phyloP scores from a whole-genome alignment of 2,797 vertebrate species.

The Corythornis leucogaster region DNA sequence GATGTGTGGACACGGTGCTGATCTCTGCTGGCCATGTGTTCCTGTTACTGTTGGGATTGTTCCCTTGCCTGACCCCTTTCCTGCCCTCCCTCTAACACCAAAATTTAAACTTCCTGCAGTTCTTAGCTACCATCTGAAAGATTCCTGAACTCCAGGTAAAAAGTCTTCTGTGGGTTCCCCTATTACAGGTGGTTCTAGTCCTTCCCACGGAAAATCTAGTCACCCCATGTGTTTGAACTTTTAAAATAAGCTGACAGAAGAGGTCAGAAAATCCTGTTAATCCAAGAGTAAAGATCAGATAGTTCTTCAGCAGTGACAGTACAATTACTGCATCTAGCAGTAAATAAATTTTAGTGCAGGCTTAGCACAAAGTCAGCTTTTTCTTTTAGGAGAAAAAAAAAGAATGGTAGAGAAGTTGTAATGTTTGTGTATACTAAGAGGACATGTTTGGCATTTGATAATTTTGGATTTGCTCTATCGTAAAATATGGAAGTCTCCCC shows the following conservation, averaged over 20 bases:
- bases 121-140: background rate
- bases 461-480: background rate
- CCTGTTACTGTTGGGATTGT: background rate
- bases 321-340: slow-evolving; percentile 61
- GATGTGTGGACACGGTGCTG: background rate
- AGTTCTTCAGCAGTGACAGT: slow-evolving; percentile 69
- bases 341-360: slow-evolving; percentile 53
- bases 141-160: background rate
- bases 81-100: background rate
- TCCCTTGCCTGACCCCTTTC: background rate
- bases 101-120: background rate
- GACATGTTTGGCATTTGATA: background rate
- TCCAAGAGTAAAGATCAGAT: slow-evolving; percentile 53
- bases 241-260: slow-evolving; percentile 41
- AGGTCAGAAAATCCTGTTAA: slow-evolving; percentile 49
- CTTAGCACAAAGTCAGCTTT: slow-evolving; percentile 64
- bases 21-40: background rate
- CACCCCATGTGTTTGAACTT: background rate
- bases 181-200: background rate
- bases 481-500: background rate
- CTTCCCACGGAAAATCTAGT: background rate
- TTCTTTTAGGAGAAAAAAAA: slow-evolving; percentile 17
- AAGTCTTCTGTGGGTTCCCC: background rate
- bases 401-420: background rate
- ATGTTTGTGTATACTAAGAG: slow-evolving; percentile 9